Conservation (phyloP, 2,888 invertebrate species). For the Caenorhabditis virilis region DNA sequence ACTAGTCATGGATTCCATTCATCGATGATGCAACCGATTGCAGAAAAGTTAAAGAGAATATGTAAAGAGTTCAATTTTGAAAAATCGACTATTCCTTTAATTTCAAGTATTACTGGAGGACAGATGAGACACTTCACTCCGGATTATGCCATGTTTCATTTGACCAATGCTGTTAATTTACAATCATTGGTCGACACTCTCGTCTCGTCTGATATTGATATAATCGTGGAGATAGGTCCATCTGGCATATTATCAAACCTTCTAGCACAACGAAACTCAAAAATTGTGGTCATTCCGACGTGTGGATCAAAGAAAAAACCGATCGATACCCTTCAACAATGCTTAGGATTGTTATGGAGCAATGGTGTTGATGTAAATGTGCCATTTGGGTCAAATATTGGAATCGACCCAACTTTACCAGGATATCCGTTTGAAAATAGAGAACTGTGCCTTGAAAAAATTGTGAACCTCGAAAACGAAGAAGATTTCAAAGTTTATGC, state of each 20-base stretch:
- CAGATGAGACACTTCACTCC: conserved; percentile 13
- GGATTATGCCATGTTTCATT: conserved; percentile 50
- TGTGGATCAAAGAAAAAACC: conserved; percentile 38
- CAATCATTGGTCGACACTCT: conserved; percentile 44
- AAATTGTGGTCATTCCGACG: conserved; percentile 34
- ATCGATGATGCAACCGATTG: conserved; percentile 52
- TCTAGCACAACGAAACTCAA: conserved; percentile 23
- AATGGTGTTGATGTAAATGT: conserved; percentile 32
- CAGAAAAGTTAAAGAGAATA: conserved; percentile 28
- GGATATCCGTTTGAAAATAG: conserved; percentile 39
- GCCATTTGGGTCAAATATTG: conserved; percentile 1
- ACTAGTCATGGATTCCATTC: conserved; percentile 59
- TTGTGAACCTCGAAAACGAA: background rate
- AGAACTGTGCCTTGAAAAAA: conserved; percentile 3
- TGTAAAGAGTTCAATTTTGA: conserved; percentile 8
- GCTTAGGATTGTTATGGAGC: conserved; percentile 45
- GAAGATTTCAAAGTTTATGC: conserved; percentile 1
- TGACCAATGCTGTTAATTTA: conserved; percentile 51
- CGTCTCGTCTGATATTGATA: conserved; percentile 18
- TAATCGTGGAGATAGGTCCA: conserved; percentile 62
- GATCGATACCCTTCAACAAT: conserved; percentile 13
- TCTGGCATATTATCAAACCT: conserved; percentile 53
- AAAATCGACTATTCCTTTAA: conserved; percentile 24
- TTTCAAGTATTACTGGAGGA: conserved; percentile 58
- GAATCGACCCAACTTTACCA: conserved; percentile 27